Evolutionary conservation across 1,140 invertebrate species (phyloP), one percentile per base, ranked within the genome.

Genomic region (Chironomus tepperi): DNA sequence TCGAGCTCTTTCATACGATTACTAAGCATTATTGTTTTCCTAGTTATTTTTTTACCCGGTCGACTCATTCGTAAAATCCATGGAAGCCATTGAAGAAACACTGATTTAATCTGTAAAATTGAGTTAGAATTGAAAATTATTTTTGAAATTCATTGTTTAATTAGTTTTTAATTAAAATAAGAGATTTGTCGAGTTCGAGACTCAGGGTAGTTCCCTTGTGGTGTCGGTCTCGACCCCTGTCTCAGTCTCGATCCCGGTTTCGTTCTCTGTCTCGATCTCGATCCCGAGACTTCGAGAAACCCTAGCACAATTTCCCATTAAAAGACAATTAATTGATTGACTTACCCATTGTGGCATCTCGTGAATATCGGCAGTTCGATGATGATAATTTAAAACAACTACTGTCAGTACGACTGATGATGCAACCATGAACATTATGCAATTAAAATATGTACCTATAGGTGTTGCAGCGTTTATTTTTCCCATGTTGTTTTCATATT

Each of bases 391-490:
- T 76, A 99, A 89, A 76, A 99, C 96, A 78, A 99, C 89, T 75
- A 99, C 96, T 21, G 98, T 99, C 79, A 97, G 90, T 76, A 99
- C 94, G 79, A 99, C 97, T 76, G 96, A 98, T 76, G 97, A 96
- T 64, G 97, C 96, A 84, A 98, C 97, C 96, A 99, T 98, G 84
- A 99, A 96, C 98, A 99, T 99, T 84, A 99, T 98, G 87, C 96
- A 98, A 84, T 98, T 98, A 89, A 99, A 99, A 87, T 99, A 99
- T 77, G 97, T 97, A 80, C 96, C 96, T 98, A 88, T 77, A 73
- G 7, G n/a, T n/a, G n/a, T n/a, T n/a, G n/a, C n/a, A n/a, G n/a
- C 8, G 16, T 72, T 5, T 5, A 34, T 34, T 34, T 2, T 34
- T 34, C 24, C 1, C 24, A 34, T 34, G 24, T 34, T 34, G 24